phyloP scores from a whole-genome alignment of 1,140 invertebrate genomes.

The Dermatophagoides farinae region DNA sequence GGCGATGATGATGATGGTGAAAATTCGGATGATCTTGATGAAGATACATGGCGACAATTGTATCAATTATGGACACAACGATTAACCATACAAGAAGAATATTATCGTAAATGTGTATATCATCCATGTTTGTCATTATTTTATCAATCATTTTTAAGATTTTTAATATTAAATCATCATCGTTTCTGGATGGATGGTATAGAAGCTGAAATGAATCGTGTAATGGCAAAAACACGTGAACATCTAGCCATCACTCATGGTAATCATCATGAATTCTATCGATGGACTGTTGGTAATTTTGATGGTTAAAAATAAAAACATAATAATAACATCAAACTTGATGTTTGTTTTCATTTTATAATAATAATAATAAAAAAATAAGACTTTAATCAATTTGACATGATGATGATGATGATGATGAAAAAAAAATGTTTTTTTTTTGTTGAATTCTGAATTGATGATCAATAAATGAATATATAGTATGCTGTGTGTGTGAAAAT shows the following conservation, averaged over 20 bases:
- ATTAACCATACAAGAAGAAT: not conserved
- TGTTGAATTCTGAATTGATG: not conserved
- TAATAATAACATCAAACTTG: no score
- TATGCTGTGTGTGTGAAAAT: not conserved
- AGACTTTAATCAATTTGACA: no score
- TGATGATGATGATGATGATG: no score
- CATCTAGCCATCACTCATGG: slow-evolving; percentile 1
- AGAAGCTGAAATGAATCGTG: not conserved
- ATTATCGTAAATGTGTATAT: not conserved
- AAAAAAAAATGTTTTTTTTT: no score
- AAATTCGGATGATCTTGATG: not conserved
- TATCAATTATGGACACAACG: not conserved
- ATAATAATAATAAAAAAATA: no score
- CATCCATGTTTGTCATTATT: not conserved
- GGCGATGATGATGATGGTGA: not conserved
- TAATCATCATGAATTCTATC: not conserved
- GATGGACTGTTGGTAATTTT: not conserved
- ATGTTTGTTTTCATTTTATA: no score
- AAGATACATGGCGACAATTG: not conserved
- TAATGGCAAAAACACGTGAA: not conserved
- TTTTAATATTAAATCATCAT: not conserved
- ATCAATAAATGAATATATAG: not conserved
- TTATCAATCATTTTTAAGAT: not conserved
- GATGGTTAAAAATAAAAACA: not conserved
- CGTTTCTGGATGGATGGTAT: not conserved